Evolutionary conservation across 1,140 invertebrate genomes (phyloP).

Genomic region (Drosophila oshimai): DNA sequence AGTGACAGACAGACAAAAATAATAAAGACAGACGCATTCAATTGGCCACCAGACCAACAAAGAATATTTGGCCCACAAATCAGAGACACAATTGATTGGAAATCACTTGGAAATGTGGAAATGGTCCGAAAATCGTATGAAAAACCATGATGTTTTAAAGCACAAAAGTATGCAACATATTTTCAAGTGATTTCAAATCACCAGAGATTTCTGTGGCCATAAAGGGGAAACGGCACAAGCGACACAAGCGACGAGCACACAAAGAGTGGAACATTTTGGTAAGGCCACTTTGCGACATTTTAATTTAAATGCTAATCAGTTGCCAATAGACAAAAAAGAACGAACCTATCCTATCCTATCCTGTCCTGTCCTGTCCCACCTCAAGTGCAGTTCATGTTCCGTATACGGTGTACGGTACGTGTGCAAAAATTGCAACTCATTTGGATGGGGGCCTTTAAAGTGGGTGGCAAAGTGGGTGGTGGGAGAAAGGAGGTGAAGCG

Average conservation of each 20-base stretch:
- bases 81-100: no score
- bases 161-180: no score
- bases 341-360: no score
- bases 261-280: constrained; percentile 68
- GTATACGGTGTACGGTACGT: constrained; percentile 7
- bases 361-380: no score
- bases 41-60: no score
- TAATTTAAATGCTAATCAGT: constrained; percentile 80
- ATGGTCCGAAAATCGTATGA: no score
- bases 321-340: constrained; percentile 74
- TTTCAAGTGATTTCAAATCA: constrained; percentile 4
- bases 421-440: constrained; percentile 55
- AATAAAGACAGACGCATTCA: neutral
- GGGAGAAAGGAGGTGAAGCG: neutral
- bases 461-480: neutral
- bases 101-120: no score
- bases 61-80: no score
- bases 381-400: constrained; percentile 24
- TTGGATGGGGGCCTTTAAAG: constrained; percentile 11
- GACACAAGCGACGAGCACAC: neutral
- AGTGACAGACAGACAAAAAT: no score
- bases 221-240: no score
- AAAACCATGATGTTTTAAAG: no score
- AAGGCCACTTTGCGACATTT: constrained; percentile 79
- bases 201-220: neutral